phyloP scores from a whole-genome alignment of 2,113 vertebrate species.

The Larimichthys crocea region DNA sequence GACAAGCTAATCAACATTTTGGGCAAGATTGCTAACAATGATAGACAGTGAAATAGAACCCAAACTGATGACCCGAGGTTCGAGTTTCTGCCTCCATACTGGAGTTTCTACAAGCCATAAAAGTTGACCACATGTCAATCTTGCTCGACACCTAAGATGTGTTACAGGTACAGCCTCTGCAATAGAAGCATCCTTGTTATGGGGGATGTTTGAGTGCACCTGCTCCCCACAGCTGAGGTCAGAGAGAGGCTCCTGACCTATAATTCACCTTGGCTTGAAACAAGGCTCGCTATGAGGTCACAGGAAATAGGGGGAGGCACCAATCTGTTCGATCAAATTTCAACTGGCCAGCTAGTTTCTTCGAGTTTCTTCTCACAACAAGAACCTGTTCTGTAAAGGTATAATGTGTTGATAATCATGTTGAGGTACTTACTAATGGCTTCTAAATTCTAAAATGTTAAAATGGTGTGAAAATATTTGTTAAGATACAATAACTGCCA shows the following conservation, averaged over 20 bases:
- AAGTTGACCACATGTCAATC: neutral
- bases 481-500: neutral
- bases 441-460: neutral
- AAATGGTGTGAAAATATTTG: neutral
- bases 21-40: neutral
- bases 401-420: neutral
- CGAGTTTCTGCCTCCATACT: neutral
- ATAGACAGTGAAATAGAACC: neutral
- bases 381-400: neutral
- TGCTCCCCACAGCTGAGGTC: constrained; percentile 29
- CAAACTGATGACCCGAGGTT: neutral
- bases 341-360: constrained; percentile 1
- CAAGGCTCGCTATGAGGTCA: constrained; percentile 27
- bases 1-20: constrained; percentile 3
- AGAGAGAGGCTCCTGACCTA: constrained; percentile 42
- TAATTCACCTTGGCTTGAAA: constrained; percentile 49
- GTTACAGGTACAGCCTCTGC: constrained; percentile 5
- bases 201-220: neutral
- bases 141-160: constrained; percentile 1
- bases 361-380: constrained; percentile 33
- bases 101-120: neutral
- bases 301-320: constrained; percentile 12
- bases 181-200: constrained; percentile 6
- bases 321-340: constrained; percentile 42
- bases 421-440: neutral